Percentiles rank a stretch among this genome's conserved stretches.
Conservation (phyloP, 1,140 invertebrate species). For the Bombus breviceps region DNA sequence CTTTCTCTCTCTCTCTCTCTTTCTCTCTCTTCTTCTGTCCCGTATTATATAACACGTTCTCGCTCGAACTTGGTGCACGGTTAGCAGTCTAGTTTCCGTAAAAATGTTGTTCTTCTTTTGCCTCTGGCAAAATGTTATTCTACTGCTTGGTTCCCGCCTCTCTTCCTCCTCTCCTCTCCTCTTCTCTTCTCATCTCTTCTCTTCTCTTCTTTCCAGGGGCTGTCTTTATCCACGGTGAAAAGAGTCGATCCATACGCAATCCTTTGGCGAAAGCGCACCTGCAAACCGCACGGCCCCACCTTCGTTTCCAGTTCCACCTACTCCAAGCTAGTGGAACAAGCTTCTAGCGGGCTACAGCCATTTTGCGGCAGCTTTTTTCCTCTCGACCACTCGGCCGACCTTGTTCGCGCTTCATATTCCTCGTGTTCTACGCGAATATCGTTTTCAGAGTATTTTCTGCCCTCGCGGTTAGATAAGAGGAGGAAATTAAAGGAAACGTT, state of each 20-base stretch:
- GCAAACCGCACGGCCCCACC: conserved; percentile 47
- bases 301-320: conserved; percentile 41
- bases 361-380: conserved; percentile 49
- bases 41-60: not conserved
- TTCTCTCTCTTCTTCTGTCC: not conserved
- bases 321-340: not conserved
- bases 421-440: not conserved
- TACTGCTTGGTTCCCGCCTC: not conserved
- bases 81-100: not conserved
- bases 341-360: conserved; percentile 39
- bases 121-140: not conserved
- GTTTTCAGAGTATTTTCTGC: too few relatives aligned
- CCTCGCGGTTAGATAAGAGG: not conserved
- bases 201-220: not conserved
- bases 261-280: conserved; percentile 50
- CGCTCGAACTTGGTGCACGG: not conserved
- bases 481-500: not conserved
- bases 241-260: conserved; percentile 29
- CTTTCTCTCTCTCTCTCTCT: too few relatives aligned
- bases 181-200: not conserved
- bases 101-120: not conserved
- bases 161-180: not conserved
- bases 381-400: too few relatives aligned
- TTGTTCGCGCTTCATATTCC: not conserved
- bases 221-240: conserved; percentile 24